These are phyloP conservation scores for Brachionus rotundiformis DNA, from an alignment of 1,140 invertebrate genomes.

Conservation along the genomic window DNA sequence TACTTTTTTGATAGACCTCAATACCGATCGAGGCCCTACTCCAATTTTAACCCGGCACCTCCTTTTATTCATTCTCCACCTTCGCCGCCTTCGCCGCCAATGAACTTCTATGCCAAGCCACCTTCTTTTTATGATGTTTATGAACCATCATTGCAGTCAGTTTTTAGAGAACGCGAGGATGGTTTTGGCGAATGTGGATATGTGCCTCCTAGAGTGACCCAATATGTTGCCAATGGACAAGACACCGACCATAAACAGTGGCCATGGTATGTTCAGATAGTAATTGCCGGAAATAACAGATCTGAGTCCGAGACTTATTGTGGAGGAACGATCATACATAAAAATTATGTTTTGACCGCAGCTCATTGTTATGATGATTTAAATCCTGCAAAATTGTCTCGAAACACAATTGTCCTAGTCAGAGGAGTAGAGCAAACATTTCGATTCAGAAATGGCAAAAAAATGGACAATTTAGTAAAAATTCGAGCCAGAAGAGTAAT, in stretches of 20 bases:
- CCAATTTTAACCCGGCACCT: background rate
- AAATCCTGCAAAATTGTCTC: background rate
- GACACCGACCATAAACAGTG: background rate
- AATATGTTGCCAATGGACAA: conserved; percentile 24
- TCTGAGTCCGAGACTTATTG: conserved; percentile 35
- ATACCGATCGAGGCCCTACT: background rate
- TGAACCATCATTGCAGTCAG: background rate
- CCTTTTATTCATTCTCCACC: background rate
- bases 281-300: conserved; percentile 39
- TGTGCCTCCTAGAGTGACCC: background rate
- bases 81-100: background rate
- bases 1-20: background rate
- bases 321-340: conserved; percentile 52
- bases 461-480: background rate
- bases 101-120: background rate
- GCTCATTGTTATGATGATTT: conserved; percentile 52
- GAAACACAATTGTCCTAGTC: background rate
- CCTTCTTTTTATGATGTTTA: background rate
- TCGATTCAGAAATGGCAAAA: conserved; percentile 16
- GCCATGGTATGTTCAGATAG: conserved; percentile 49
- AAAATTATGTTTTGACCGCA: conserved; percentile 49
- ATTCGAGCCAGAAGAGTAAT: background rate
- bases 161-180: background rate
- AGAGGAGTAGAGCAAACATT: background rate
- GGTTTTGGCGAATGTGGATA: conserved; percentile 35